A percentile compares a stretch with the other conserved stretches of the same genome.
These are phyloP conservation scores for Phalacrocorax aristotelis DNA, from an alignment of 2,113 vertebrate genomes.

Conservation along the genomic window DNA sequence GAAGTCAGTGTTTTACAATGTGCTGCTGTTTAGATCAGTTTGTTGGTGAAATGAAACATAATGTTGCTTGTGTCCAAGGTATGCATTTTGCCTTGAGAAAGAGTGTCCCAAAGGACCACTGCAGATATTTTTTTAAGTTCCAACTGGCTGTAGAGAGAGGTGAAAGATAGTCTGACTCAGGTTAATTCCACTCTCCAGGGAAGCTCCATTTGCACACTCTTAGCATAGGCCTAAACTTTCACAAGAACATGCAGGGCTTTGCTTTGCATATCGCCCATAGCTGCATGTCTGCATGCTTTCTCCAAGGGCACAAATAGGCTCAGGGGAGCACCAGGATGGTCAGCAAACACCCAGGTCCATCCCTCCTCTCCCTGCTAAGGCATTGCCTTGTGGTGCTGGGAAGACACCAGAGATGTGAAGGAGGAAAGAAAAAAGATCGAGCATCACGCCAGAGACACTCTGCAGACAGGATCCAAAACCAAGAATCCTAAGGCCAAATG, in stretches of 20 bases:
- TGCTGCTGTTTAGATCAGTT: conserved; percentile 1
- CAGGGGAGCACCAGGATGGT: background rate
- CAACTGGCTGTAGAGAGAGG: background rate
- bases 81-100: conserved; percentile 5
- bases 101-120: background rate
- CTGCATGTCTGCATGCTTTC: background rate
- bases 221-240: background rate
- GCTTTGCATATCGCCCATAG: background rate
- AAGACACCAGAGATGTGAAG: background rate
- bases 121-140: background rate
- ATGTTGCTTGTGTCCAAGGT: background rate
- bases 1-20: background rate
- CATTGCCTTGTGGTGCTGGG: background rate
- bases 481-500: background rate
- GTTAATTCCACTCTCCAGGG: background rate
- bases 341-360: background rate
- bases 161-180: background rate
- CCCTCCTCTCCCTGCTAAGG: background rate
- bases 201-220: background rate
- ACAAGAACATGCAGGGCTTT: background rate
- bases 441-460: background rate
- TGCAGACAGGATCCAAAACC: background rate
- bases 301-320: background rate
- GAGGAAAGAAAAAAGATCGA: background rate
- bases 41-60: background rate